Evolutionary conservation across 2,113 vertebrate species (phyloP).

Genomic region (Pygoscelis antarcticus): DNA sequence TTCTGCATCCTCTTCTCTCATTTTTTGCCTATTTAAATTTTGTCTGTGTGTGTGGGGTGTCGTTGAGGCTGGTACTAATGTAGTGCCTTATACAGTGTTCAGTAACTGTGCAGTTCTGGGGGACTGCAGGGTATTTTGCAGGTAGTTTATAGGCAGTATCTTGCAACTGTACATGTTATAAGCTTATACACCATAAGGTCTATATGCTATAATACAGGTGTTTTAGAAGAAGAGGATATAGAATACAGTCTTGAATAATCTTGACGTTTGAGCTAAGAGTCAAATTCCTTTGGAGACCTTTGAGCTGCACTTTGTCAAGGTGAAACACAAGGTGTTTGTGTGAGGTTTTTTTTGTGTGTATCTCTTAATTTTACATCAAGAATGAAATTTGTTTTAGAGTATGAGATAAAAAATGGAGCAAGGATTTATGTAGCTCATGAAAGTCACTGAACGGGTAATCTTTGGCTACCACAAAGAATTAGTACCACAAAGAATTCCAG

Average conservation of each 20-base stretch:
- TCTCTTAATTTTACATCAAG: background rate
- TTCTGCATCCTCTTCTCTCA: background rate
- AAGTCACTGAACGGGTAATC: background rate
- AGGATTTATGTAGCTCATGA: slow-evolving; percentile 8
- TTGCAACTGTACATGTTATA: background rate
- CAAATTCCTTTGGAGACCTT: background rate
- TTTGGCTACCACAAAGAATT: background rate
- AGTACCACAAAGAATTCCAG: background rate
- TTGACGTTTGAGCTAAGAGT: background rate
- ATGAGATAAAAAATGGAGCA: background rate
- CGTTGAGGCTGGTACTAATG: background rate
- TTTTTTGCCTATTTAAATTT: background rate
- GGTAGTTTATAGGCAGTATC: background rate
- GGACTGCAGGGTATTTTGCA: background rate
- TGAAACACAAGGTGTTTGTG: background rate
- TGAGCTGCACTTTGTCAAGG: background rate
- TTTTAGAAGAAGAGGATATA: background rate
- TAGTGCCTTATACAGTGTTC: background rate
- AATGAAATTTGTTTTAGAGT: background rate
- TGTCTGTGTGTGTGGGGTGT: background rate
- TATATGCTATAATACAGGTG: background rate
- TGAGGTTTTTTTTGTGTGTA: background rate
- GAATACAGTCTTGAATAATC: background rate
- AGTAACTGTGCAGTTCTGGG: fast-evolving
- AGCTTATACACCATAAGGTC: background rate